These are phyloP conservation scores for Agrotis ipsilon DNA, from an alignment of 2,888 invertebrate species.

Conservation along the genomic window DNA sequence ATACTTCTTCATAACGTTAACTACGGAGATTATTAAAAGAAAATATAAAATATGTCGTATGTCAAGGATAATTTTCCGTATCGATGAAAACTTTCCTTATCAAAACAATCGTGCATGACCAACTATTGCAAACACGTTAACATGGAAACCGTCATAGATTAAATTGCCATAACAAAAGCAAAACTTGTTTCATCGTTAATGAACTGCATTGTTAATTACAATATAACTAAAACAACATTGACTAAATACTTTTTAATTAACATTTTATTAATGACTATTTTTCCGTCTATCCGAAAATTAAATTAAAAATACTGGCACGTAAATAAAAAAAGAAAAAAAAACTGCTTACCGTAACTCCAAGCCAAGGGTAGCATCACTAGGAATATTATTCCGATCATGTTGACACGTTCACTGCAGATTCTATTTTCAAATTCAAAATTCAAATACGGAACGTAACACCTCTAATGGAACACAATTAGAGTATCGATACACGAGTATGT, in stretches of 20 bases:
- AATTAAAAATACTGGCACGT: neutral
- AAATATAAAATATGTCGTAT: neutral
- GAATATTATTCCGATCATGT: conserved; percentile 57
- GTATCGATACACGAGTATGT: conserved; percentile 68
- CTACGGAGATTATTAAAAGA: too few species aligned
- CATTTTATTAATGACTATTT: conserved; percentile 15
- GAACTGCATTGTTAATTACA: conserved; percentile 16
- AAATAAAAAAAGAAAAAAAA: neutral
- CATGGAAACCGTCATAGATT: neutral
- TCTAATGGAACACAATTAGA: conserved; percentile 60
- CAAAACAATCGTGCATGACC: conserved; percentile 13
- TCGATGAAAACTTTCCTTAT: neutral
- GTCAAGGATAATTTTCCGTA: neutral
- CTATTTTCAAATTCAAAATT: conserved; percentile 57
- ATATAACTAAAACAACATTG: neutral
- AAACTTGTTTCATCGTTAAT: conserved; percentile 32
- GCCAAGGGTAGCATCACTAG: conserved; percentile 73
- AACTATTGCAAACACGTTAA: conserved; percentile 25
- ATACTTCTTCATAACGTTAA: too few species aligned
- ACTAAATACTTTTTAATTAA: conserved; percentile 51
- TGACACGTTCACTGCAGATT: conserved; percentile 58
- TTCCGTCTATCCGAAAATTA: neutral
- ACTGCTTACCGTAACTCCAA: conserved; percentile 67
- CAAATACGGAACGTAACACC: conserved; percentile 59
- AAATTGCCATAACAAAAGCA: neutral